Base-by-base conservation (phyloP, 92 coral and sea anemone species). In the Blastomussa wellsi region DNA sequence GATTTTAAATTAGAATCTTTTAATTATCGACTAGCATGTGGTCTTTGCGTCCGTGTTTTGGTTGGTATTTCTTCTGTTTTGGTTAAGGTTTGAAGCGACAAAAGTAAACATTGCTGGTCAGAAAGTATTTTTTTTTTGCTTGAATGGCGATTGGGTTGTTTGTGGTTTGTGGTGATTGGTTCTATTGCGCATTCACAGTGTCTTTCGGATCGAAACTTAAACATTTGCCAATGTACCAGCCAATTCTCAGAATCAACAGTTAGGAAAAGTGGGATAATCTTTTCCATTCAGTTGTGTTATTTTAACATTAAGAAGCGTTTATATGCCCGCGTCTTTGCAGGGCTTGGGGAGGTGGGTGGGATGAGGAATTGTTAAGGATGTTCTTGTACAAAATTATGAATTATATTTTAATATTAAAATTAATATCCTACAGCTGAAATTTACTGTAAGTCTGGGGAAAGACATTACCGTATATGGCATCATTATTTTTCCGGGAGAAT, bases 1-100 rank as follows among this genome's bases (percentile, higher is more conserved):
- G 70, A 70, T 71, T 70, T 53, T 52, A 26, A 70, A 33, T 51
- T 68, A 67, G 53, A 79, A 81, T 4, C 39, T 69, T 15, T 32
- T 19, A 20, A 16, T 79, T 26, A 35, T 59, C 47, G 60, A 16
- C 74, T 26, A 60, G 59, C 22, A 6, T 28, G 33, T 10, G 28
- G 74, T n/a, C 26, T 66, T 36, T n/a, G 52, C 65, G 72, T 57
- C 71, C 60, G 19, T 29, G 17, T 48, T 41, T 37, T 49, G 59
- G 14, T 53, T 49, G 48, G 81, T 20, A 19, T 53, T 24, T 53
- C 13, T 14, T 38, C 66, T 79, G 74, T 79, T 65, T 39, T 64
- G 55, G 60, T 79, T 16, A 36, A 64, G 29, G 24, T 32, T 64
- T 42, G 75, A 19, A 48, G 44, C 48, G 75, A 7, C 48, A 1